Evolutionary conservation across 2,888 invertebrate species (phyloP).

Genomic region (Callimorpha dominula): DNA sequence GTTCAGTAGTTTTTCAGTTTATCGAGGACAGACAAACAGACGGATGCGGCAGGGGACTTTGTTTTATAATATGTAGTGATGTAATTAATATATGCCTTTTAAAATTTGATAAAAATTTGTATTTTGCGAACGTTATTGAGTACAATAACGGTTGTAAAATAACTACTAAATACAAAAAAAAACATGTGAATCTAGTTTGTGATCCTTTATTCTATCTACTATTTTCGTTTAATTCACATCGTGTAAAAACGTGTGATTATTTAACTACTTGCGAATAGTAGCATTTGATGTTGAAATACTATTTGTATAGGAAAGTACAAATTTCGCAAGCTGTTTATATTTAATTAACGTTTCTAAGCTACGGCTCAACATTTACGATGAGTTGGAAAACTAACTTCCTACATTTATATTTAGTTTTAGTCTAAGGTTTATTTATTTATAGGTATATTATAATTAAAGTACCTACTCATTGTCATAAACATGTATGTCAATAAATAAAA

Average conservation of each 20-base stretch:
- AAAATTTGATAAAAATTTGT: no score
- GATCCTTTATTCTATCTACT: not conserved
- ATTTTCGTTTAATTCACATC: slow-evolving; percentile 2
- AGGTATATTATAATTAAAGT: not conserved
- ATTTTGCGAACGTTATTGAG: no score
- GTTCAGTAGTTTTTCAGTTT: no score
- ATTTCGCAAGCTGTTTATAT: slow-evolving; percentile 47
- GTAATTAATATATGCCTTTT: no score
- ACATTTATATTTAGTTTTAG: not conserved
- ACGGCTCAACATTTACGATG: slow-evolving; percentile 2
- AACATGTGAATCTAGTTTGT: not conserved
- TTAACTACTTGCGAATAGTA: not conserved
- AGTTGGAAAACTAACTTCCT: not conserved
- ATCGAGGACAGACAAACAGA: no score
- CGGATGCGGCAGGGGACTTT: no score
- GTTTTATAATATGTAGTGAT: no score
- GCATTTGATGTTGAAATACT: slow-evolving; percentile 17
- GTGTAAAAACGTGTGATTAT: not conserved
- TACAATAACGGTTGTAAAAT: no score
- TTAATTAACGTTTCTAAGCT: slow-evolving; percentile 51
- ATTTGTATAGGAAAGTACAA: slow-evolving; percentile 42
- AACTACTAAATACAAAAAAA: not conserved
- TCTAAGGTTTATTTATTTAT: not conserved
- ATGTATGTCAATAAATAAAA: not conserved
- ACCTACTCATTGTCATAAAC: not conserved